phyloP scores from a whole-genome alignment of 2,888 invertebrate species.

The Ametastegia equiseti region DNA sequence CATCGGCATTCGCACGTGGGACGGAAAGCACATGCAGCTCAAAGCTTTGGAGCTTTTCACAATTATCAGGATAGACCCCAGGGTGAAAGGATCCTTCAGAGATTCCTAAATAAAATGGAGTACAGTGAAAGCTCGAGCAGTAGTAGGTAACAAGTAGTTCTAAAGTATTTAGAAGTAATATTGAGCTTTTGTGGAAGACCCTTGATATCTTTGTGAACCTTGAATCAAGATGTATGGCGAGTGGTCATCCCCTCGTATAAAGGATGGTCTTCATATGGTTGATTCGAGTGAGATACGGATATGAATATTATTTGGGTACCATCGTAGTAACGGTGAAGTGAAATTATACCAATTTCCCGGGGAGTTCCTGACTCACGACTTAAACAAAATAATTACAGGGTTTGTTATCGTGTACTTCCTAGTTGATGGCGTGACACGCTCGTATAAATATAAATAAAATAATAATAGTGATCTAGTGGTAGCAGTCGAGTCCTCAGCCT shows the following conservation, averaged over 20 bases:
- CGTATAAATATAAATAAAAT: slow-evolving; percentile 53
- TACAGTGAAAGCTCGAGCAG: too few species aligned
- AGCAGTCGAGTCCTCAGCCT: not conserved
- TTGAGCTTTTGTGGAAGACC: not conserved
- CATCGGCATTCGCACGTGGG: too few species aligned
- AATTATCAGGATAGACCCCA: too few species aligned
- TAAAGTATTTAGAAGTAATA: too few species aligned
- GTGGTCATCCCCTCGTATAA: not conserved
- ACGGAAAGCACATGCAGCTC: too few species aligned
- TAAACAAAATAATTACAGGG: slow-evolving; percentile 50
- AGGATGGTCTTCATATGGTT: not conserved
- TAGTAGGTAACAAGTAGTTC: too few species aligned
- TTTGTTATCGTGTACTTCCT: slow-evolving; percentile 34
- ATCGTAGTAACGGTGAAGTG: not conserved
- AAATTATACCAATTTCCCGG: slow-evolving; percentile 29
- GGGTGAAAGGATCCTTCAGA: too few species aligned
- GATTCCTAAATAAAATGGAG: too few species aligned
- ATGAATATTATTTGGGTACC: not conserved
- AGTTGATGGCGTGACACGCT: slow-evolving; percentile 53
- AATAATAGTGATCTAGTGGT: slow-evolving; percentile 41
- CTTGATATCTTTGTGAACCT: not conserved
- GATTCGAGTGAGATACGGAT: not conserved
- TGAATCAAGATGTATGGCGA: not conserved
- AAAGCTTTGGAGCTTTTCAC: too few species aligned
- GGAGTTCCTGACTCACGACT: slow-evolving; percentile 40